Conservation (phyloP, 2,113 vertebrate species). For the Python bivittatus region DNA sequence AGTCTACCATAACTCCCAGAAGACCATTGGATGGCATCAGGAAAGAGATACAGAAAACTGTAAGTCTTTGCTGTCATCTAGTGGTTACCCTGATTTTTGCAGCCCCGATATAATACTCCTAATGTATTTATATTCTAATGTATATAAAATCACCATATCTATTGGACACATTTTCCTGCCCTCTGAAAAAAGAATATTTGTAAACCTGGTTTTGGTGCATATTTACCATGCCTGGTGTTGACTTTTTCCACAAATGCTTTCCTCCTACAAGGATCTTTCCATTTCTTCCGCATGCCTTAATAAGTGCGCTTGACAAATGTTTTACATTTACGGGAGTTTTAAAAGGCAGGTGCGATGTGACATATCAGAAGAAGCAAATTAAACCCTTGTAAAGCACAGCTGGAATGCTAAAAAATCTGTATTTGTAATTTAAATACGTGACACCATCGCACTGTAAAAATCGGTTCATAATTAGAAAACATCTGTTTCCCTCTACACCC, state of each 20-base stretch:
- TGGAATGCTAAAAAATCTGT: slow-evolving; percentile 86
- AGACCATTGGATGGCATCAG: not conserved
- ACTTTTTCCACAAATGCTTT: slow-evolving; percentile 70
- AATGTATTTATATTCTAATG: slow-evolving; percentile 1
- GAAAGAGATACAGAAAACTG: not conserved
- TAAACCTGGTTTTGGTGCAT: slow-evolving; percentile 77
- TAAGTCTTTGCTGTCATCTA: not conserved
- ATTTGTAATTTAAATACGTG: slow-evolving; percentile 87
- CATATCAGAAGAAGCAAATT: slow-evolving; percentile 85
- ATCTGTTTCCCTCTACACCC: slow-evolving; percentile 74
- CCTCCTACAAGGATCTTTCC: slow-evolving; percentile 69
- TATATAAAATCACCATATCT: slow-evolving; percentile 57
- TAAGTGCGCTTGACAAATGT: slow-evolving; percentile 77
- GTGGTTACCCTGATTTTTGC: not conserved
- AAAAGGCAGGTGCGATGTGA: slow-evolving; percentile 84
- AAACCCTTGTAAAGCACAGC: slow-evolving; percentile 85
- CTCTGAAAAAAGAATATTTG: slow-evolving; percentile 69
- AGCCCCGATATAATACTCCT: not conserved
- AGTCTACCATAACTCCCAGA: not conserved
- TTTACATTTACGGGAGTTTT: slow-evolving; percentile 83
- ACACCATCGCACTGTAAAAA: slow-evolving; percentile 84
- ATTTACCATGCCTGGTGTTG: slow-evolving; percentile 72
- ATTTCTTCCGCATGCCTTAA: slow-evolving; percentile 77
- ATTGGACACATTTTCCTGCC: slow-evolving; percentile 43
- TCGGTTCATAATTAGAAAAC: slow-evolving; percentile 86